Evolutionary conservation across 2,888 invertebrate genomes (phyloP).

Genomic region (Perizoma affinitatum): DNA sequence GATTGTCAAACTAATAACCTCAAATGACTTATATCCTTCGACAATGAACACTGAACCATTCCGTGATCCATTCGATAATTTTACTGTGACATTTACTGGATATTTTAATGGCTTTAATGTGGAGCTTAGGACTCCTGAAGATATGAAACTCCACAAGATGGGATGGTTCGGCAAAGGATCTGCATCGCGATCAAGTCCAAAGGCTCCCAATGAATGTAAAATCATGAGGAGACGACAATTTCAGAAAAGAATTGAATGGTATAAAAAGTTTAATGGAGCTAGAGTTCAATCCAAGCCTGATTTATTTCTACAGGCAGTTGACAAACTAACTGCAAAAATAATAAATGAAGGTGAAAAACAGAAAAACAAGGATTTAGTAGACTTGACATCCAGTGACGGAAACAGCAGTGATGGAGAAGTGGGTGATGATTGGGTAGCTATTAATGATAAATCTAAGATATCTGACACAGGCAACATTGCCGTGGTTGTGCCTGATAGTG

Average conservation of each 20-base stretch:
- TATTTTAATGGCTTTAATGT: conserved; percentile 88
- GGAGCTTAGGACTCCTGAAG: conserved; percentile 83
- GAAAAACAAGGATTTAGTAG: conserved; percentile 67
- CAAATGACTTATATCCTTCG: conserved; percentile 59
- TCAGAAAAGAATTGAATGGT: conserved; percentile 83
- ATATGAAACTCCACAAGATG: conserved; percentile 87
- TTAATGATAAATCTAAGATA: conserved; percentile 37
- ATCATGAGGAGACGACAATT: conserved; percentile 86
- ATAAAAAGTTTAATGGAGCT: conserved; percentile 63
- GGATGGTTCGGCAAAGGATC: conserved; percentile 92
- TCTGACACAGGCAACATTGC: conserved; percentile 70
- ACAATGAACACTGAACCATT: conserved; percentile 67
- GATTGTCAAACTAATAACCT: conserved; percentile 79
- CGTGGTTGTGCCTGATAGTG: conserved; percentile 86
- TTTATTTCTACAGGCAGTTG: conserved; percentile 61
- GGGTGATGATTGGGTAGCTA: conserved; percentile 35
- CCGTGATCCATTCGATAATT: conserved; percentile 74
- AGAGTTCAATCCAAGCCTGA: conserved; percentile 48
- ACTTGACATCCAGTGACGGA: conserved; percentile 77
- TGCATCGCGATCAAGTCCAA: conserved; percentile 83
- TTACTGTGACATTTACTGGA: conserved; percentile 81
- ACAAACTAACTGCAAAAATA: conserved; percentile 60
- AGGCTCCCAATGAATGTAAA: conserved; percentile 59
- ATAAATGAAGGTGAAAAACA: conserved; percentile 53
- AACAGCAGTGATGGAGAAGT: conserved; percentile 47